These are phyloP conservation scores for Corapipo altera DNA, from an alignment of 2,113 vertebrate species.

Conservation along the genomic window DNA sequence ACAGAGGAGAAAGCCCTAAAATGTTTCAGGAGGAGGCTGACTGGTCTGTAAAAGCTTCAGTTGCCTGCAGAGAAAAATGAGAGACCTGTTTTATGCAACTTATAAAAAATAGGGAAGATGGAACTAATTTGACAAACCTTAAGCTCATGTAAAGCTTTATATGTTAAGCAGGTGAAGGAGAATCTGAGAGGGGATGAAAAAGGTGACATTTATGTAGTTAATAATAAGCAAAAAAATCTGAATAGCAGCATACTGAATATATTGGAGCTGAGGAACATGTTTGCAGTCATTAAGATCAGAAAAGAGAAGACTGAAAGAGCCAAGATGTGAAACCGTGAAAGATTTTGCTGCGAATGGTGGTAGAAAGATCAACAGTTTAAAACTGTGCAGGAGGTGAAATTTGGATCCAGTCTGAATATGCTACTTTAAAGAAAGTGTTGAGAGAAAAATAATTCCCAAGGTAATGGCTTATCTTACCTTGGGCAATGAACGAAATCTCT, in stretches of 20 bases:
- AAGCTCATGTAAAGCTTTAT: conserved; percentile 5
- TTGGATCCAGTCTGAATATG: background rate
- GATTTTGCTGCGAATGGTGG: background rate
- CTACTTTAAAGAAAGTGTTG: background rate
- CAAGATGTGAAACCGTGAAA: conserved; percentile 36
- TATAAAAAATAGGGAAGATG: conserved; percentile 1
- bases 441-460: conserved; percentile 28
- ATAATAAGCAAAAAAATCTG: conserved; percentile 18
- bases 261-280: background rate
- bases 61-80: background rate
- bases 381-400: background rate
- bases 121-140: conserved; percentile 32
- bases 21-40: background rate
- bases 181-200: conserved; percentile 28
- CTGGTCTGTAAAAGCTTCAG: background rate
- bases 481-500: background rate
- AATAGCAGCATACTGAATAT: conserved; percentile 19
- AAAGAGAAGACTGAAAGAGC: conserved; percentile 2
- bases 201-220: conserved; percentile 41
- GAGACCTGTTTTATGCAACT: background rate
- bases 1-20: background rate
- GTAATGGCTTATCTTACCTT: background rate
- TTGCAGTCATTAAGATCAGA: conserved; percentile 43
- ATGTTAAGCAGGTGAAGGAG: conserved; percentile 35
- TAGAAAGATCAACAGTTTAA: conserved; percentile 40